Evolutionary conservation across 2,888 invertebrate genomes (phyloP), one percentile per base, ranked within the genome.

Genomic region (Autographa pulchrina): DNA sequence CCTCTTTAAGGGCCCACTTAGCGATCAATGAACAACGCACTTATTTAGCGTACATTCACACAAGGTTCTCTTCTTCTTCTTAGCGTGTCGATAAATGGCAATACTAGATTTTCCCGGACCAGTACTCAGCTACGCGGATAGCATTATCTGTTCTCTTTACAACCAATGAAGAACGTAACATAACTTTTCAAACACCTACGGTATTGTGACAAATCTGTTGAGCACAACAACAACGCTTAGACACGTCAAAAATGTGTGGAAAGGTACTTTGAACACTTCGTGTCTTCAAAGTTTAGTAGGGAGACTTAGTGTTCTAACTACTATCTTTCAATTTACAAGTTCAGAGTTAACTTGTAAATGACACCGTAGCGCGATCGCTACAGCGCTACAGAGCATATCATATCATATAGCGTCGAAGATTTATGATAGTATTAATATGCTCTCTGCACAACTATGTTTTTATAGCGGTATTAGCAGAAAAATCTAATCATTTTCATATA

Each of bases 1-100:
- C 63, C 59, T 61, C 43, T 14, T 59, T 18, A 14, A 66, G 35
- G 16, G 25, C 18, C 14, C 59, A 67, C 38, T 72, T 60, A 41
- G 31, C n/a, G 32, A 72, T 56, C 2, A 54, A 52, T 25, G 31
- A 35, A 35, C 52, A 65, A 58, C 54, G 16, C 11, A 54, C 9
- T 31, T 14, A 31, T 32, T 31, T 31, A 58, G 9, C 25, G 43
- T 48, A n/a, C 48, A n/a, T n/a, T n/a, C 48, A 48, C 48, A 7
- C 14, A 14, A 14, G 38, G 38, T 38, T 11, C 13, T 5, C 48
- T n/a, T 48, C n/a, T n/a, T n/a, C n/a, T n/a, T n/a, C n/a, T n/a
- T n/a, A n/a, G n/a, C n/a, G n/a, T n/a, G n/a, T n/a, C n/a, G n/a
- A n/a, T n/a, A n/a, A n/a, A n/a, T n/a, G n/a, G n/a, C n/a, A n/a